phyloP scores from a whole-genome alignment of 2,113 vertebrate species.

The Gobius niger region DNA sequence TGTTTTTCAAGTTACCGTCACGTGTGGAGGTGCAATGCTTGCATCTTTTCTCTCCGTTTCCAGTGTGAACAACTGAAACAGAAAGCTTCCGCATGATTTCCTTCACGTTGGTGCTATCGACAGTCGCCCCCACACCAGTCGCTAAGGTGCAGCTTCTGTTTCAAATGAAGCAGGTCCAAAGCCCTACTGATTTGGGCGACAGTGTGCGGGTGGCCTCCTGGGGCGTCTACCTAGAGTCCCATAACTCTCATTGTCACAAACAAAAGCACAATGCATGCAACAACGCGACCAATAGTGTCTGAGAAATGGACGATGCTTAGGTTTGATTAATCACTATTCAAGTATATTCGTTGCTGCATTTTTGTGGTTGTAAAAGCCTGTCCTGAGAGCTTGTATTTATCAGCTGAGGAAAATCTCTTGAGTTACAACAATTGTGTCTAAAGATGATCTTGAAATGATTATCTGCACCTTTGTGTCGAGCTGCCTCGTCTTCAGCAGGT shows the following conservation, averaged over 20 bases:
- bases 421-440: too few relatives aligned
- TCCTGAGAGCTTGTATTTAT: too few relatives aligned
- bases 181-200: conserved; percentile 37
- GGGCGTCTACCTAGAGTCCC: conserved; percentile 25
- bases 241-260: conserved; percentile 16
- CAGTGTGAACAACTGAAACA: conserved; percentile 37
- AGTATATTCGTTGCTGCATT: background rate
- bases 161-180: conserved; percentile 49
- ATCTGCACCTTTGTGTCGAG: too few relatives aligned
- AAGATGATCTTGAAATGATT: too few relatives aligned
- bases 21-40: background rate
- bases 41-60: conserved; percentile 11
- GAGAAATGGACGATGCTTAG: background rate
- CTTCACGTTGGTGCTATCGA: conserved; percentile 49
- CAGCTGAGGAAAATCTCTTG: too few relatives aligned
- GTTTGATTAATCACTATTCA: background rate
- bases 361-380: too few relatives aligned
- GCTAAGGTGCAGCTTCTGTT: conserved; percentile 50
- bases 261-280: conserved; percentile 2
- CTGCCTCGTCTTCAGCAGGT: too few relatives aligned
- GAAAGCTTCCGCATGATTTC: conserved; percentile 45
- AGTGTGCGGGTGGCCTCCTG: conserved; percentile 41
- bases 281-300: background rate
- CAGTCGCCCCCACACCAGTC: conserved; percentile 51
- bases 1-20: background rate